Percentiles rank a stretch among this genome's conserved stretches.
Conservation (phyloP, 2,113 vertebrate species). For the Phrynocephalus versicolor region DNA sequence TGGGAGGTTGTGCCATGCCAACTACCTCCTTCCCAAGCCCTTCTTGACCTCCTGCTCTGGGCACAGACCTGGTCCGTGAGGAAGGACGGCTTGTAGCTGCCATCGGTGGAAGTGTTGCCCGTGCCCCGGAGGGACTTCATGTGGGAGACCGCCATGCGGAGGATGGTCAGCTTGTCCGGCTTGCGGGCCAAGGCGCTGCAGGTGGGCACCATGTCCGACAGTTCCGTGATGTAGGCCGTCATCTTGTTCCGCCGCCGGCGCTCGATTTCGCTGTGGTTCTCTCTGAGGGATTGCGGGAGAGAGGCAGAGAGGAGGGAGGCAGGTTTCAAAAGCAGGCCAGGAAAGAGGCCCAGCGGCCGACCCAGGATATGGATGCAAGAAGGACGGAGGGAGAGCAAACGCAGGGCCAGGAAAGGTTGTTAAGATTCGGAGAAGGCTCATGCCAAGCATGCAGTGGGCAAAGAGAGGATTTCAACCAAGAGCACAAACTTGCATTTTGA, state of each 20-base stretch:
- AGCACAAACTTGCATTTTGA: background rate
- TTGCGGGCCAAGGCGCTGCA: slow-evolving; percentile 96
- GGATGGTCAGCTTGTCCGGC: slow-evolving; percentile 96
- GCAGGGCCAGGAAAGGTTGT: background rate
- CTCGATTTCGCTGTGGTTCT: slow-evolving; percentile 86
- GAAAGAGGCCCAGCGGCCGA: accelerated
- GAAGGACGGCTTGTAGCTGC: slow-evolving; percentile 94
- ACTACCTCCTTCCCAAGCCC: background rate
- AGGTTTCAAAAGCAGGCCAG: background rate
- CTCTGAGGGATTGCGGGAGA: slow-evolving; percentile 56
- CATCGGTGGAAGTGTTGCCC: slow-evolving; percentile 87
- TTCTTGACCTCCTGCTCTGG: too few species aligned
- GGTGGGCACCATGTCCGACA: slow-evolving; percentile 97
- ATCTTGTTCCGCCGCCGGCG: slow-evolving; percentile 83
- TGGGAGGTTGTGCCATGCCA: too few species aligned
- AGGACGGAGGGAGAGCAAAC: background rate
- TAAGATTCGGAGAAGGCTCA: slow-evolving; percentile 41
- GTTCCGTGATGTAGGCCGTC: slow-evolving; percentile 85
- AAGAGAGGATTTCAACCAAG: background rate
- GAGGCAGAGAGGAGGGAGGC: background rate
- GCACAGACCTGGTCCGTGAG: slow-evolving; percentile 90
- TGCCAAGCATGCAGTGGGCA: slow-evolving; percentile 69
- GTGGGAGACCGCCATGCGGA: slow-evolving; percentile 98
- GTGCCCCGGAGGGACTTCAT: slow-evolving; percentile 96
- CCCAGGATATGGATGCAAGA: slow-evolving; percentile 56